Percentiles rank a stretch among this genome's conserved stretches.
phyloP scores from a whole-genome alignment of 1,140 invertebrate genomes.

The Platyscapa corneri region DNA sequence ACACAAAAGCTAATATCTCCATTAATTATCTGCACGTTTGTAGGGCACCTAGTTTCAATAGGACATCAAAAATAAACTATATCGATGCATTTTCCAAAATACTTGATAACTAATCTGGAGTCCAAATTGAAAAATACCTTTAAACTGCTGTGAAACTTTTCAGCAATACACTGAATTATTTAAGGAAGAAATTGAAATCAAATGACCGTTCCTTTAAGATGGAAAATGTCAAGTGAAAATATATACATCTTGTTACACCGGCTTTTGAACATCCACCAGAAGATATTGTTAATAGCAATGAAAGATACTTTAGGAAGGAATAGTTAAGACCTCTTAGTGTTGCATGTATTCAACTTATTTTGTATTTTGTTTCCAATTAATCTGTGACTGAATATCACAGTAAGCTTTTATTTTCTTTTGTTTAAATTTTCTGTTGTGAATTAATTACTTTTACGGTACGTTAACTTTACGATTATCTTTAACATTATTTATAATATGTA shows the following conservation, averaged over 20 bases:
- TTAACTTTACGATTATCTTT: slow-evolving; percentile 68
- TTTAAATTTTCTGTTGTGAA: slow-evolving; percentile 56
- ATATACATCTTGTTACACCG: background rate
- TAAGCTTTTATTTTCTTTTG: slow-evolving; percentile 67
- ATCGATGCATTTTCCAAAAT: background rate
- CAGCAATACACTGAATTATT: background rate
- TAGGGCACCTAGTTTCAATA: no score
- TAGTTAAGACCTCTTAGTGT: background rate
- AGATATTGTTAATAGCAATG: background rate
- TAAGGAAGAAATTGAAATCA: background rate
- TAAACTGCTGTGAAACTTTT: background rate
- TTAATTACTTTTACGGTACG: slow-evolving; percentile 68
- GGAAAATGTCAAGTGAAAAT: background rate
- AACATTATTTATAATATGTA: slow-evolving; percentile 68
- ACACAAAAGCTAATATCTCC: background rate
- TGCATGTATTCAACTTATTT: background rate
- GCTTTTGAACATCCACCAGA: background rate
- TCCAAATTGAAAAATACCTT: background rate
- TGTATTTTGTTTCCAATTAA: background rate
- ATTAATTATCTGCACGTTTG: background rate
- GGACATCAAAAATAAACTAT: no score
- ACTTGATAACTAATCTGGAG: background rate
- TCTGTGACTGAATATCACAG: slow-evolving; percentile 65
- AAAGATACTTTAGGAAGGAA: background rate
- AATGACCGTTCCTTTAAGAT: background rate